Conservation (phyloP, 2,113 vertebrate species). For the Diphyllodes magnificus region DNA sequence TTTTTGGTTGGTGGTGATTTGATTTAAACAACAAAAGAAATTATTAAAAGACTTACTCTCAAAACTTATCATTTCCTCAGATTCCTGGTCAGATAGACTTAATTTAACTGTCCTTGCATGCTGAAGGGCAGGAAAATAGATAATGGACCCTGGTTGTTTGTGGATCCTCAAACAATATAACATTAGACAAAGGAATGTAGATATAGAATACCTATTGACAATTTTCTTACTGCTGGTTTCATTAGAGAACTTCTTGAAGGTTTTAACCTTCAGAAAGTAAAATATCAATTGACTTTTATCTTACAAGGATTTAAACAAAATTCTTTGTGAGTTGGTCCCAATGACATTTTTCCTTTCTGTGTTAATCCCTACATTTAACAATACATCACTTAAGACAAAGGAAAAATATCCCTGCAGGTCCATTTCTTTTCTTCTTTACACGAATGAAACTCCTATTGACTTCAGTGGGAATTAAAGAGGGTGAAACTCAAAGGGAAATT, state of each 20-base stretch:
- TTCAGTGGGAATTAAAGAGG: constrained; percentile 11
- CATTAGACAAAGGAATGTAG: not conserved
- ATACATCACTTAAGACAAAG: not conserved
- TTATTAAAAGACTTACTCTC: not conserved
- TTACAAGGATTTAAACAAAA: not conserved
- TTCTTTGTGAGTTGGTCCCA: not conserved
- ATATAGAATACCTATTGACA: not conserved
- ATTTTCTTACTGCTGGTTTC: not conserved
- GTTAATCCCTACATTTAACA: not conserved
- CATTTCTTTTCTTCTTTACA: not conserved
- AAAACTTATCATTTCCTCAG: not conserved
- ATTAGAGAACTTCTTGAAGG: not conserved
- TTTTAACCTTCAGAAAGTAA: not conserved
- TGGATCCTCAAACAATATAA: not conserved
- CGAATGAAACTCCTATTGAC: constrained; percentile 1
- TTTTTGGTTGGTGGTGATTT: not conserved
- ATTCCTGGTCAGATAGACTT: not conserved
- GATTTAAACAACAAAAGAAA: not conserved
- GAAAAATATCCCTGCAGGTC: not conserved
- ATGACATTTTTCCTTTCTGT: not conserved
- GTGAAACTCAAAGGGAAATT: constrained; percentile 39
- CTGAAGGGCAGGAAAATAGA: not conserved
- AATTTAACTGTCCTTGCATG: not conserved
- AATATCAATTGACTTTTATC: not conserved
- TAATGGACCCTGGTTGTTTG: not conserved